Conservation (phyloP, 2,113 vertebrate genomes). For the Ancistrus triradiatus region DNA sequence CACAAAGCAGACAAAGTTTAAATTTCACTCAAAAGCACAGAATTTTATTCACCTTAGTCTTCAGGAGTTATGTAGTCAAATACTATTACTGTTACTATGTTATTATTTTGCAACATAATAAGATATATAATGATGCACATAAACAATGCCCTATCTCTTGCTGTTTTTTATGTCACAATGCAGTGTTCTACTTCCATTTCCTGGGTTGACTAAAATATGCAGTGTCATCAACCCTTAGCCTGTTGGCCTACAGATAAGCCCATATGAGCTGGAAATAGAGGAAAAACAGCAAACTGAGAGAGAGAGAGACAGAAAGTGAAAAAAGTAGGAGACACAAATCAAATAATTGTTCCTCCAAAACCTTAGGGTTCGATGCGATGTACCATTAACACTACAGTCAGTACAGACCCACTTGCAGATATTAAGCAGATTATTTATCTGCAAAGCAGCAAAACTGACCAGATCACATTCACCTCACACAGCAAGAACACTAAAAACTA, state of each 20-base stretch:
- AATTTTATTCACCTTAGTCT: too few relatives aligned
- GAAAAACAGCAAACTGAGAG: conserved; percentile 5
- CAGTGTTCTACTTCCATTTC: conserved; percentile 19
- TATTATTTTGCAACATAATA: too few relatives aligned
- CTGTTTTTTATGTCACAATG: conserved; percentile 15
- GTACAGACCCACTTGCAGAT: too few relatives aligned
- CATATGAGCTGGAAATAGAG: conserved; percentile 44
- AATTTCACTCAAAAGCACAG: too few relatives aligned
- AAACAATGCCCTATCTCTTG: conserved; percentile 20
- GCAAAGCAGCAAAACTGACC: not conserved
- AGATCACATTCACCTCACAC: conserved; percentile 25
- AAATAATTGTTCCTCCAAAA: too few relatives aligned
- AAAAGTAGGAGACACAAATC: not conserved
- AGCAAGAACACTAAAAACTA: conserved; percentile 3
- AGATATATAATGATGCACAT: too few relatives aligned
- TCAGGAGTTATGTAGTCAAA: too few relatives aligned
- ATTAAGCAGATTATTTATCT: conserved; percentile 29
- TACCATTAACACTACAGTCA: too few relatives aligned
- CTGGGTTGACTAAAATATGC: conserved; percentile 42
- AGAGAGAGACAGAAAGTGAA: not conserved
- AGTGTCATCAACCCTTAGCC: conserved; percentile 39
- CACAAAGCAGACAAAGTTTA: too few relatives aligned
- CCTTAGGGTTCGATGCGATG: too few relatives aligned
- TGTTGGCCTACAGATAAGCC: conserved; percentile 56
- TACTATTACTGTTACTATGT: too few relatives aligned